phyloP scores from a whole-genome alignment of 2,888 invertebrate genomes.

The Tiliacea aurago region DNA sequence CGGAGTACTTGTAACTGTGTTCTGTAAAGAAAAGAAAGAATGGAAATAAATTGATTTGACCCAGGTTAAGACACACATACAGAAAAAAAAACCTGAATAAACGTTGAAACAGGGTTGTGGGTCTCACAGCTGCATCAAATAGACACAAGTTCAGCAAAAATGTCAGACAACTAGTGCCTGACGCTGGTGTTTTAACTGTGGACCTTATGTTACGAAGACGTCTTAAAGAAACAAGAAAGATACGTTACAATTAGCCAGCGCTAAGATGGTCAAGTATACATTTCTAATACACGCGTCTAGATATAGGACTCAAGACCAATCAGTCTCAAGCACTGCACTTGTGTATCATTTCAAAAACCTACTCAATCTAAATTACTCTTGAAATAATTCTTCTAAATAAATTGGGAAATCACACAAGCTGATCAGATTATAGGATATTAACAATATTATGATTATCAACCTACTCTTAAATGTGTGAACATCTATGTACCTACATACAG shows the following conservation, averaged over 20 bases:
- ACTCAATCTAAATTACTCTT: conserved; percentile 13
- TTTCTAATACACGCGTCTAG: background rate
- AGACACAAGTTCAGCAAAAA: background rate
- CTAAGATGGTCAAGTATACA: background rate
- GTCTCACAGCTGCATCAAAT: background rate
- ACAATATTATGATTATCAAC: background rate
- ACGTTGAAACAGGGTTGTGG: background rate
- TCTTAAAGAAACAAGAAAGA: background rate
- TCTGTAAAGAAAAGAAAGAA: conserved; percentile 78
- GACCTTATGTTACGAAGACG: background rate
- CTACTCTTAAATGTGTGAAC: background rate
- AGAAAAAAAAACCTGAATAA: background rate
- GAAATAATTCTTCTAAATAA: background rate
- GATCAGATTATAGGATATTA: background rate
- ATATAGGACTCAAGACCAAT: conserved; percentile 4
- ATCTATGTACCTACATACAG: too few species aligned
- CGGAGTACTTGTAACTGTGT: conserved; percentile 94
- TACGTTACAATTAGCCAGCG: too few species aligned
- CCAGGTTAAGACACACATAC: too few species aligned
- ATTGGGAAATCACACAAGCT: background rate
- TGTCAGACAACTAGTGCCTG: background rate
- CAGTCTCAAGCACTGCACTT: background rate
- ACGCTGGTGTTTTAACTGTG: background rate
- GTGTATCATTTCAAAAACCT: conserved; percentile 6
- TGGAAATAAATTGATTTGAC: background rate